Base-by-base conservation (phyloP, 2,113 vertebrate genomes). In the Nyctereutes procyonoides region DNA sequence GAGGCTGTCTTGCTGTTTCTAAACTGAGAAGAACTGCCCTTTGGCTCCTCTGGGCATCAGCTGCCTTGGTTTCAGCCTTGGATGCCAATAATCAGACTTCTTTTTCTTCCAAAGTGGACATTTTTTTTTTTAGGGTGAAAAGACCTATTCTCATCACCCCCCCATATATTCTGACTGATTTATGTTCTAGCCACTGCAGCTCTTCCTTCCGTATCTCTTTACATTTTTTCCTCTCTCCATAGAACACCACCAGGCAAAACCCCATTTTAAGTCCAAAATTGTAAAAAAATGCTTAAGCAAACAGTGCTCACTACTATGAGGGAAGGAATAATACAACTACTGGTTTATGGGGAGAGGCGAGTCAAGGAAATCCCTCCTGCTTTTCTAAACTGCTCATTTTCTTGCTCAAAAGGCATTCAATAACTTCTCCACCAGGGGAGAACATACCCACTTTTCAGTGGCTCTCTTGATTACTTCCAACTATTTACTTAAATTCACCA, bases 21-120 rank as follows among this genome's bases (percentile, higher is more conserved):
- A 99, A 99, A 99, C 99, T 99, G 99, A 99, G 99, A 99, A 99
- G 99, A 99, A 99, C 99, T 99, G 99, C 99, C 99, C 99, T 98
- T 99, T 99, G 99, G 99, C 99, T 99, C 98, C 97, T 97, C 98
- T 98, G 98, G 94, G 98, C 99, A 98, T 99, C 99, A 99, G 99
- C 99, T 99, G 99, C 99, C 99, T 99, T 98, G 99, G 99, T 99
- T 99, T 99, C 99, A 97, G 99, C 98, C 98, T 93, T 97, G 98
- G 98, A 98, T 99, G 99, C 99, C 99, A 99, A 99, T 98, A 99
- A 98, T 98, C 98, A 98, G 98, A 95, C 98, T 98, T 97, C 98
- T 98, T 98, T 98, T 97, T 98, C 98, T 98, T 97, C 98, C 98
- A 98, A 98, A 98, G 98, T 98, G 98, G 97, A 95, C 98, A 97